Evolutionary conservation across 2,797 vertebrate genomes (phyloP).

Genomic region (Tapirus indicus): DNA sequence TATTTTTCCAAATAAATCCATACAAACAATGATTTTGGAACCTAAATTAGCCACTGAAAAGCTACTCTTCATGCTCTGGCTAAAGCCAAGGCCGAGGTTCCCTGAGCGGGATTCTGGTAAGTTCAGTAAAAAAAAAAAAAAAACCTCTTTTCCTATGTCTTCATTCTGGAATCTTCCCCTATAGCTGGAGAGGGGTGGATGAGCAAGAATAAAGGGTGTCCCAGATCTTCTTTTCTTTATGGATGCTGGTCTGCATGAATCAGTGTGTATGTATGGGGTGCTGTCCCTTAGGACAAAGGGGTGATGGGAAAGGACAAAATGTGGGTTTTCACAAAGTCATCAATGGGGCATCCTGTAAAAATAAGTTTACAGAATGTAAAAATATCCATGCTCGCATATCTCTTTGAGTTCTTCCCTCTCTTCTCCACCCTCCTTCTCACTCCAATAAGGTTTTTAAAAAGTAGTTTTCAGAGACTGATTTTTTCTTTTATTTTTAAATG

Average conservation of each 20-base stretch:
- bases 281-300: not conserved
- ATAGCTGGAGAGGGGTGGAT: not conserved
- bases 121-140: not conserved
- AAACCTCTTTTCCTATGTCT: not conserved
- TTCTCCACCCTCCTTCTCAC: no score
- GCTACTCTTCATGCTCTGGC: not conserved
- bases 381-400: not conserved
- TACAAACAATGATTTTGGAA: constrained; percentile 73
- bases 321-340: not conserved
- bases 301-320: not conserved
- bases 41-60: not conserved
- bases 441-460: not conserved
- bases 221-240: not conserved
- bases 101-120: not conserved
- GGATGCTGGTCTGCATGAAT: not conserved
- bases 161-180: no score
- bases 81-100: not conserved
- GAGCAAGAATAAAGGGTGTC: accelerated
- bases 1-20: constrained; percentile 79
- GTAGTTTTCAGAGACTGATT: not conserved
- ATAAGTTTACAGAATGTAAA: not conserved
- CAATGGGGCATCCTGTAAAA: not conserved
- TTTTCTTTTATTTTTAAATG: not conserved
- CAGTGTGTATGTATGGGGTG: no score
- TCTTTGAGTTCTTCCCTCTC: not conserved